Base-by-base conservation (phyloP, 2,113 vertebrate species). In the Laticauda colubrina region DNA sequence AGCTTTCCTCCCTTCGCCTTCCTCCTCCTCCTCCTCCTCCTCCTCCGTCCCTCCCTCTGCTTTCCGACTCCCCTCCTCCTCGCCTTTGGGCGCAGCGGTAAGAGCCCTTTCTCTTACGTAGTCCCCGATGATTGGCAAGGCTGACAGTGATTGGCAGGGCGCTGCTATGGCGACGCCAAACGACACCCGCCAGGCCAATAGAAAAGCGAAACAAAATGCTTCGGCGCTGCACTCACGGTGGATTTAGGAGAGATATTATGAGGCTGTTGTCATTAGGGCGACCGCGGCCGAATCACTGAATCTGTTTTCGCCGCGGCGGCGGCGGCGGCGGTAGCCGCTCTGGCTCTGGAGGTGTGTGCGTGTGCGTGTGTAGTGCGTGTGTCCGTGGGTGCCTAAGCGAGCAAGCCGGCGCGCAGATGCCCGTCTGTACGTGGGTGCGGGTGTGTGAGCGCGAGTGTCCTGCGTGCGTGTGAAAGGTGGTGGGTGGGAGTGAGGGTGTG, bases 161-260 rank as follows among this genome's bases (percentile, higher is more conserved):
- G 99, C 98, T 99, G 98, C 99, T 98, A 98, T 99, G 99, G 99
- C 98, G 99, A 99, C 99, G 98, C 97, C 97, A 99, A 98, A 98
- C 98, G 99, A 99, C 99, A 99, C 98, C 98, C 97, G 96, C 98
- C 98, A 99, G 99, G 99, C 99, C 99, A 99, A 99, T 99, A 99
- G 99, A 99, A 99, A 99, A 99, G 99, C 98, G 99, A 99, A 99
- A 99, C 99, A 99, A 99, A 99, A 99, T 99, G 99, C 99, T 99
- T 99, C 98, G 98, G 98, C 98, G 98, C 99, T 98, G 98, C 99
- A 99, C 99, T 99, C 99, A 99, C 98, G 98, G 99, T 98, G 99
- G 98, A 99, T 99, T 99, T 99, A 99, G 99, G 98, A 98, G 99
- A 99, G 99, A 99, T 99, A 99, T 99, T 99, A 99, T 99, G 99